Conservation (phyloP, 2,113 vertebrate genomes). For the Myotis brandtii region DNA sequence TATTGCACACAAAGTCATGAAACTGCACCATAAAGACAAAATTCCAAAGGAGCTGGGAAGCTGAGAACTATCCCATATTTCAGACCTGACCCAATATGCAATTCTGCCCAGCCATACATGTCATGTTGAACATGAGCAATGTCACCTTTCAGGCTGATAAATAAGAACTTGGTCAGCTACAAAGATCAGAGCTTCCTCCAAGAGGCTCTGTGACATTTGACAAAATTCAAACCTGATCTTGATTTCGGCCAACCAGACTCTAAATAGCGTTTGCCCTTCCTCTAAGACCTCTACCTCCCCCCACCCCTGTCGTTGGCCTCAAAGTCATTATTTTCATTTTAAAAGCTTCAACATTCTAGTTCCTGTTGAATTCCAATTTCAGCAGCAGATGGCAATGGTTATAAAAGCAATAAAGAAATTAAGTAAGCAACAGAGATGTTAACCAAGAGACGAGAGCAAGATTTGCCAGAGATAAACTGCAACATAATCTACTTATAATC, state of each 20-base stretch:
- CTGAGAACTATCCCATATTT: background rate
- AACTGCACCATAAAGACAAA: background rate
- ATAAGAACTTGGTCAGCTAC: background rate
- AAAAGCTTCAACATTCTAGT: slow-evolving; percentile 39
- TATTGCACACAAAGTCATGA: background rate
- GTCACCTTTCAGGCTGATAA: background rate
- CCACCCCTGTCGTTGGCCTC: background rate
- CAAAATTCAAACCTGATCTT: background rate
- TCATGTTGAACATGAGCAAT: background rate
- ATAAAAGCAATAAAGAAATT: slow-evolving; percentile 80
- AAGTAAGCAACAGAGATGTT: slow-evolving; percentile 74
- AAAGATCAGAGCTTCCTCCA: background rate
- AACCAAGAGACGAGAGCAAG: slow-evolving; percentile 74
- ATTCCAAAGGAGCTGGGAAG: background rate
- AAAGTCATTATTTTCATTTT: slow-evolving; percentile 38
- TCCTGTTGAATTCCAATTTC: slow-evolving; percentile 59
- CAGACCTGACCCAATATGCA: background rate
- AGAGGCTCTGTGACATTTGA: background rate
- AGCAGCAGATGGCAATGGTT: slow-evolving; percentile 70
- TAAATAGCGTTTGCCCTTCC: background rate
- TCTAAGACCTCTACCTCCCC: background rate
- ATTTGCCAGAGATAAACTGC: slow-evolving; percentile 73
- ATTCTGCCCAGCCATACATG: background rate
- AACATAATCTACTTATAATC: slow-evolving; percentile 69
- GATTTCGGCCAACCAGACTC: background rate